A percentile compares a stretch with the other conserved stretches of the same genome.
Evolutionary conservation across 2,113 vertebrate species (phyloP).

Genomic region (Lagopus muta): DNA sequence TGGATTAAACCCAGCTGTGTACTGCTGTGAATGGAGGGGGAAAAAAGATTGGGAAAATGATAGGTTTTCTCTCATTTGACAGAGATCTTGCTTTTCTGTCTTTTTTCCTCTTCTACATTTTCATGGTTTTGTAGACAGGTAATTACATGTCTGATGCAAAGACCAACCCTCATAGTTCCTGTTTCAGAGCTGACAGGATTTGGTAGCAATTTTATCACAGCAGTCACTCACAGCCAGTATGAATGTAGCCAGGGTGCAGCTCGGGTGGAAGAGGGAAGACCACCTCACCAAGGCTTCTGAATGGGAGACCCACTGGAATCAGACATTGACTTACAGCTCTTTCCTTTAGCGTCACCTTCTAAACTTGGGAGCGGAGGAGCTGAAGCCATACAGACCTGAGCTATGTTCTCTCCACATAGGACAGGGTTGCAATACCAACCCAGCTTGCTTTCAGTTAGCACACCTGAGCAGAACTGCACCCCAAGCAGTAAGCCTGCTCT

Average conservation of each 20-base stretch:
- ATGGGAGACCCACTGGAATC: not conserved
- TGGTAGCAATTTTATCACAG: not conserved
- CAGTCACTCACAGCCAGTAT: conserved; percentile 3
- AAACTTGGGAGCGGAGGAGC: not conserved
- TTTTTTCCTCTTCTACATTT: not conserved
- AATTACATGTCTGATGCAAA: conserved; percentile 59
- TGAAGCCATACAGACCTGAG: not conserved
- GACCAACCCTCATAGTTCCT: not conserved
- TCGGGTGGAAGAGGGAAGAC: not conserved
- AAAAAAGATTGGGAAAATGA: conserved; percentile 21
- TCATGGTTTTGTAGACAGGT: conserved; percentile 59
- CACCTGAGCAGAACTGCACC: not conserved
- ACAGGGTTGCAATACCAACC: not conserved
- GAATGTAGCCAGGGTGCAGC: not conserved
- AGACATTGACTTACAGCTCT: not conserved
- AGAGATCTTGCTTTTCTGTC: conserved; percentile 25
- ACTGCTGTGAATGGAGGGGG: not conserved
- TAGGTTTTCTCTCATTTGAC: conserved; percentile 32
- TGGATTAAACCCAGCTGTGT: not conserved
- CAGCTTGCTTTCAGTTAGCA: not conserved
- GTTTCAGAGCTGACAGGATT: conserved; percentile 40
- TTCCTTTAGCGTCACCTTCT: not conserved
- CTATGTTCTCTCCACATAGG: not conserved
- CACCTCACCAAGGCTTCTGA: rapidly evolving
- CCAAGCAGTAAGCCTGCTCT: not conserved